Conservation (phyloP, 2,113 vertebrate species). For the Rousettus leschenaultii region DNA sequence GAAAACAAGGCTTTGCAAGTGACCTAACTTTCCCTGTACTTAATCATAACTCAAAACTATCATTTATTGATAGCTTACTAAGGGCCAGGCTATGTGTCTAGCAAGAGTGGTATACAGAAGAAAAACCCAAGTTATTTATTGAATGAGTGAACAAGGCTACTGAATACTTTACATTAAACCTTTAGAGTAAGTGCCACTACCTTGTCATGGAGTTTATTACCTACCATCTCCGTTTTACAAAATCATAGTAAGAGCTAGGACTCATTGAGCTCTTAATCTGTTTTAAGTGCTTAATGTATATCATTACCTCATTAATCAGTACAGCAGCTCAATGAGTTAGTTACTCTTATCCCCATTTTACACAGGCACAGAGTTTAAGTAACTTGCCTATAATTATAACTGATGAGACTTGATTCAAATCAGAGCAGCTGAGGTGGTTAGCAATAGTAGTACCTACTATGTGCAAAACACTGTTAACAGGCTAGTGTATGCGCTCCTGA, state of each 20-base stretch:
- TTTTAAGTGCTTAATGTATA: not conserved
- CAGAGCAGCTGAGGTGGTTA: not conserved
- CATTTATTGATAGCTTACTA: not conserved
- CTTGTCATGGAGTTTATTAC: not conserved
- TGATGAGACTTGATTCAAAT: constrained; percentile 5
- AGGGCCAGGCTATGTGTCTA: not conserved
- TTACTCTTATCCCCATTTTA: not conserved
- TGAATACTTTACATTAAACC: not conserved
- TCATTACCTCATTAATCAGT: not conserved
- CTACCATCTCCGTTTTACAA: not conserved
- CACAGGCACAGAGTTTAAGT: not conserved
- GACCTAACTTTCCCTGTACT: not conserved
- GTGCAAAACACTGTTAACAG: not conserved
- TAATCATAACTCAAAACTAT: not conserved
- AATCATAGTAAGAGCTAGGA: not conserved
- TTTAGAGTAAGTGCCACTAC: not conserved
- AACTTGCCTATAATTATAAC: not conserved
- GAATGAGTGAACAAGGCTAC: not conserved
- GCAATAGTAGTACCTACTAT: not conserved
- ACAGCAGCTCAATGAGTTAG: not conserved
- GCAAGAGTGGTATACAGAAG: not conserved
- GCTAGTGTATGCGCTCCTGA: not conserved
- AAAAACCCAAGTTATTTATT: not conserved
- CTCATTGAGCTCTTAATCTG: not conserved
- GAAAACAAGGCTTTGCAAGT: not conserved